Conservation (phyloP, 1,140 invertebrate species). For the Nebria ingens region DNA sequence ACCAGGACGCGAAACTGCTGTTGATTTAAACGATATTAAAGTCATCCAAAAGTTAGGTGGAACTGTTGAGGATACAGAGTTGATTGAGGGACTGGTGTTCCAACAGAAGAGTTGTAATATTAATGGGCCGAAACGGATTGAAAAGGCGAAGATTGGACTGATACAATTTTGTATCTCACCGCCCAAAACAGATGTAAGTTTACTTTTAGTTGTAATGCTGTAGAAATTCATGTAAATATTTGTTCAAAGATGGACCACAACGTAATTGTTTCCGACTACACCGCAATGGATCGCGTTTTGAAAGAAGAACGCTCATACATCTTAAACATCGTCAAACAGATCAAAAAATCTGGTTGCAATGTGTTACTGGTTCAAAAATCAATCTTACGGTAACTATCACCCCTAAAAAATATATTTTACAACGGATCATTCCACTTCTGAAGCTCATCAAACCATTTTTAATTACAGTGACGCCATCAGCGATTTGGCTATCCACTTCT, state of each 20-base stretch:
- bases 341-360: constrained; percentile 97
- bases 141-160: constrained; percentile 97
- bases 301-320: constrained; percentile 98
- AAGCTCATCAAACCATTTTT: not conserved
- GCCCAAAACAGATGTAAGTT: constrained; percentile 93
- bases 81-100: constrained; percentile 92
- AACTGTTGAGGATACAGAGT: constrained; percentile 94
- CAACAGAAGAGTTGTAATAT: constrained; percentile 80
- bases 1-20: constrained; percentile 45
- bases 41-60: constrained; percentile 93
- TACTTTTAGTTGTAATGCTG: constrained; percentile 4
- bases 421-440: not conserved
- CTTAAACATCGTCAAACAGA: constrained; percentile 97
- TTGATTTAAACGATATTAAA: constrained; percentile 82
- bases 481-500: constrained; percentile 94
- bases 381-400: constrained; percentile 69
- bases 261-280: constrained; percentile 96
- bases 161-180: constrained; percentile 99
- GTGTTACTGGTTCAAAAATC: constrained; percentile 98
- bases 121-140: constrained; percentile 84
- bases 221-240: not conserved
- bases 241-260: constrained; percentile 88
- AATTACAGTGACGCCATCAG: constrained; percentile 78
- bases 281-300: constrained; percentile 98
- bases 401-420: not conserved